These are phyloP conservation scores for Cerastis leucographa DNA, from an alignment of 2,888 invertebrate genomes.

Conservation along the genomic window DNA sequence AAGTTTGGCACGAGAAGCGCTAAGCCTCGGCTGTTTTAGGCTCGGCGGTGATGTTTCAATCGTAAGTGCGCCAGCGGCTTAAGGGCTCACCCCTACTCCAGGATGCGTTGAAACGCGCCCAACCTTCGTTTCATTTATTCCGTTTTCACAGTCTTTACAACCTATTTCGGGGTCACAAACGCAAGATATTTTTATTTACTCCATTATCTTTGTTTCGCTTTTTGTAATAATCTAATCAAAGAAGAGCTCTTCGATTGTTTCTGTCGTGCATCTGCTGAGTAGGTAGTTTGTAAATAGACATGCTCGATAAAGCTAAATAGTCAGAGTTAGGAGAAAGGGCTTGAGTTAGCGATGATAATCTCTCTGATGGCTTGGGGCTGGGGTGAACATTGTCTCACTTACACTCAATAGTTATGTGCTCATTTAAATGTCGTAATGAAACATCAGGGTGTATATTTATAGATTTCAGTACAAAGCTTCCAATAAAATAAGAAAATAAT, in stretches of 20 bases:
- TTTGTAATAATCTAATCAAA: not conserved
- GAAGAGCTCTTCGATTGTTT: slow-evolving; percentile 33
- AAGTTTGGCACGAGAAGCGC: slow-evolving; percentile 84
- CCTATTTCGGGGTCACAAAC: slow-evolving; percentile 59
- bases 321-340: slow-evolving; percentile 74
- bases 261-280: slow-evolving; percentile 73
- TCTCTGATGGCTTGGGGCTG: slow-evolving; percentile 71
- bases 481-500: slow-evolving; percentile 1
- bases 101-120: slow-evolving; percentile 84
- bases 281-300: slow-evolving; percentile 75
- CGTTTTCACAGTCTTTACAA: slow-evolving; percentile 74
- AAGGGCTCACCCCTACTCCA: slow-evolving; percentile 79
- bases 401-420: slow-evolving; percentile 48
- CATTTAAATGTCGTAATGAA: slow-evolving; percentile 47
- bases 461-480: not conserved
- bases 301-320: slow-evolving; percentile 74
- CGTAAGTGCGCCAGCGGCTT: slow-evolving; percentile 85
- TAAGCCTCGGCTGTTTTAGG: slow-evolving; percentile 86
- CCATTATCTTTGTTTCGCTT: not conserved
- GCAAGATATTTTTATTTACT: slow-evolving; percentile 7
- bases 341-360: slow-evolving; percentile 77
- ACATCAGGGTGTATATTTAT: slow-evolving; percentile 16
- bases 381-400: slow-evolving; percentile 60
- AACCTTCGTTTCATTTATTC: slow-evolving; percentile 85
- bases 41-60: slow-evolving; percentile 86